phyloP scores from a whole-genome alignment of 1,140 invertebrate genomes.

The Drosophila tsacasi region DNA sequence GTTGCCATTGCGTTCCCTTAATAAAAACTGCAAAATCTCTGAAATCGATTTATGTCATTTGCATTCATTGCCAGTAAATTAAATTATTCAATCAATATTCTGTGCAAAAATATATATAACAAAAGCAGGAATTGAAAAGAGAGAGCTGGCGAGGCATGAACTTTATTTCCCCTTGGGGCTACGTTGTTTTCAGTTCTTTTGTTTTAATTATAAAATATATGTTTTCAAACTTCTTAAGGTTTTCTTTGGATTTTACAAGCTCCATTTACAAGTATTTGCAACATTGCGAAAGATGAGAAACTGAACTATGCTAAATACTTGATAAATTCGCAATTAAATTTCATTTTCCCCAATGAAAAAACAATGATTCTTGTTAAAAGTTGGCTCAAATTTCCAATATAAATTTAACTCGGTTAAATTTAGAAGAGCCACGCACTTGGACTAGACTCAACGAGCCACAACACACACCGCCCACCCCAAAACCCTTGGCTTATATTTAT shows the following conservation, averaged over 20 bases:
- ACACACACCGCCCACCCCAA: not conserved
- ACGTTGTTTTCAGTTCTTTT: not conserved
- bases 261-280: not conserved
- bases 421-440: slow-evolving; percentile 23
- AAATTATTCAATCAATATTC: slow-evolving; percentile 17
- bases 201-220: slow-evolving; percentile 7
- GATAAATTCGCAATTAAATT: not conserved
- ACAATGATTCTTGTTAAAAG: not conserved
- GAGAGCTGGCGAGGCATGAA: not conserved
- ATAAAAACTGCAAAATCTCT: slow-evolving; percentile 35
- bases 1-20: not conserved
- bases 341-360: not conserved
- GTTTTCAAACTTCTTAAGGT: not conserved
- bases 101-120: not conserved
- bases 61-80: slow-evolving; percentile 16
- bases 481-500: slow-evolving; percentile 7
- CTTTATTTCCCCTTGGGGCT: not conserved
- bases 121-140: not conserved
- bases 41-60: slow-evolving; percentile 37
- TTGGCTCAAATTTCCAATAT: slow-evolving; percentile 15
- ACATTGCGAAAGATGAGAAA: too few species aligned
- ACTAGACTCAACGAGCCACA: slow-evolving; percentile 13
- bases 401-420: slow-evolving; percentile 31
- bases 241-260: not conserved
- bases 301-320: not conserved